Conservation (phyloP, 2,888 invertebrate genomes). For the Clanis bilineata region DNA sequence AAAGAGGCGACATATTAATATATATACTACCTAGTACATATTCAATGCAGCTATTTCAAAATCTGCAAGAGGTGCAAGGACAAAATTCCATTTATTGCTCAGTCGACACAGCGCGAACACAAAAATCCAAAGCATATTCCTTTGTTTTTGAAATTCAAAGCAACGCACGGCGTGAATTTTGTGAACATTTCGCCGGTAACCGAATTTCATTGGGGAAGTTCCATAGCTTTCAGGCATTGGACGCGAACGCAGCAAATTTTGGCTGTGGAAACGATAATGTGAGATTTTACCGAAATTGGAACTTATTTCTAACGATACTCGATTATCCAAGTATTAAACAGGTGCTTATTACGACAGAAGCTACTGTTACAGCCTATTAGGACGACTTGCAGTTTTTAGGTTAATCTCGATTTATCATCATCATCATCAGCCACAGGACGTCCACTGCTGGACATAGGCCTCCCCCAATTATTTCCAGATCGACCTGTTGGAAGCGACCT, state of each 20-base stretch:
- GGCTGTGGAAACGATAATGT: background rate
- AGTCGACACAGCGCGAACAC: background rate
- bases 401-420: too few species aligned
- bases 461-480: too few species aligned
- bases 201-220: background rate
- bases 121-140: background rate
- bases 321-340: too few species aligned
- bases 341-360: too few species aligned
- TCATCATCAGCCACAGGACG: too few species aligned
- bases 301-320: too few species aligned
- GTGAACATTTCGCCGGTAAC: background rate
- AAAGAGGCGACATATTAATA: too few species aligned
- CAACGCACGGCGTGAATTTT: background rate
- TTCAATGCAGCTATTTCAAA: background rate
- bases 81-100: conserved; percentile 1
- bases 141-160: conserved; percentile 11
- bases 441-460: too few species aligned
- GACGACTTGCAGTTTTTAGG: too few species aligned
- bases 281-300: background rate
- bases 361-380: too few species aligned
- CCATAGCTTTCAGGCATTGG: background rate
- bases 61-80: background rate
- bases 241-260: background rate
- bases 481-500: too few species aligned
- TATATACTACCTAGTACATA: background rate